phyloP scores from a whole-genome alignment of 2,113 vertebrate species.

The Mola mola region DNA sequence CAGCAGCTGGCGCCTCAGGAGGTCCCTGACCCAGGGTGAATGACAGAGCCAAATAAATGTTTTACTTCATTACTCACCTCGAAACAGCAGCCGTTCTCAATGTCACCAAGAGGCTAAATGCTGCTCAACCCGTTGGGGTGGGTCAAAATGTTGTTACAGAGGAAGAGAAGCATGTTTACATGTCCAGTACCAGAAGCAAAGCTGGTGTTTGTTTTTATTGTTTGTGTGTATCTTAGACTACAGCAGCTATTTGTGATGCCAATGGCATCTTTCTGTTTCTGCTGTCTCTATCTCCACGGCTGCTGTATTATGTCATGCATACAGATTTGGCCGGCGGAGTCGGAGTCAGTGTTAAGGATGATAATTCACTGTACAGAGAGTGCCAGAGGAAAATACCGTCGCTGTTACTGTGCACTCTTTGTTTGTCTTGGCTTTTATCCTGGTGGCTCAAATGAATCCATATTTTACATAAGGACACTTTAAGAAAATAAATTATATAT shows the following conservation, averaged over 20 bases:
- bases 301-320: conserved; percentile 35
- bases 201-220: conserved; percentile 5
- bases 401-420: conserved; percentile 20
- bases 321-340: conserved; percentile 29
- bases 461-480: conserved; percentile 56
- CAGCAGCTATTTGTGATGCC: conserved; percentile 23
- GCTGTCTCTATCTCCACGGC: conserved; percentile 20
- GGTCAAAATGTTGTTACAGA: not conserved
- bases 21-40: conserved; percentile 60
- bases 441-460: conserved; percentile 35
- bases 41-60: conserved; percentile 61
- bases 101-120: conserved; percentile 65
- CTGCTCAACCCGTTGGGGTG: conserved; percentile 9
- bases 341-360: conserved; percentile 37
- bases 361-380: conserved; percentile 42
- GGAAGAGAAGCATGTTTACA: not conserved
- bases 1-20: conserved; percentile 54
- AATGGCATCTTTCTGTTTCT: conserved; percentile 11
- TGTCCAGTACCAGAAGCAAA: not conserved
- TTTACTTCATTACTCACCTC: conserved; percentile 69
- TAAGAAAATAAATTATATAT: conserved; percentile 28
- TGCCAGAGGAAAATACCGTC: conserved; percentile 1
- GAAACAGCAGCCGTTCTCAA: conserved; percentile 57
- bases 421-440: conserved; percentile 38
- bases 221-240: not conserved